Evolutionary conservation across 2,113 vertebrate species (phyloP).

Genomic region (Himantopus leucocephalus): DNA sequence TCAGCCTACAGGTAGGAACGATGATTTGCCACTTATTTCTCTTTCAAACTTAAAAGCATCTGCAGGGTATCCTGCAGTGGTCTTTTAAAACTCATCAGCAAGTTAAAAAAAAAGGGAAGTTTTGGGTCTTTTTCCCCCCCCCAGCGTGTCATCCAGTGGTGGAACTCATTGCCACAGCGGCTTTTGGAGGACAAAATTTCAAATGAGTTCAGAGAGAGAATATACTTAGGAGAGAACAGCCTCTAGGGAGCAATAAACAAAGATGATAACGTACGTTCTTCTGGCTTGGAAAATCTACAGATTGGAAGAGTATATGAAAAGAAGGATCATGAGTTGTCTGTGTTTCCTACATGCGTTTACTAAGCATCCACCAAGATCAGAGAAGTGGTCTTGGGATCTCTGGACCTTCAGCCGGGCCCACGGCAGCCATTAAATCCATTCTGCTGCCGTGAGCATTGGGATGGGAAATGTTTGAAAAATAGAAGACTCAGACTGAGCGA

Average conservation of each 20-base stretch:
- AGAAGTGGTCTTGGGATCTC: neutral
- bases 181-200: neutral
- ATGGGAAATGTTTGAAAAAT: neutral
- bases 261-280: neutral
- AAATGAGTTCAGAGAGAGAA: neutral
- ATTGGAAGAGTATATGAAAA: neutral
- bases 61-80: neutral
- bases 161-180: neutral
- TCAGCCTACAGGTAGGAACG: neutral
- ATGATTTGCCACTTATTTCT: neutral
- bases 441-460: neutral
- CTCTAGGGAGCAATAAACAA: neutral
- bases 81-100: neutral
- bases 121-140: neutral
- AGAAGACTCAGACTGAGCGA: neutral
- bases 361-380: neutral
- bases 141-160: neutral
- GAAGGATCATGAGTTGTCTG: neutral
- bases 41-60: neutral
- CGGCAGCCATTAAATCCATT: rapidly evolving
- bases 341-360: neutral
- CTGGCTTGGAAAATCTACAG: neutral
- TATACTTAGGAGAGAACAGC: neutral
- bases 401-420: neutral
- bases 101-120: neutral